phyloP scores from a whole-genome alignment of 1,140 invertebrate genomes.

The Drosophila ficusphila region DNA sequence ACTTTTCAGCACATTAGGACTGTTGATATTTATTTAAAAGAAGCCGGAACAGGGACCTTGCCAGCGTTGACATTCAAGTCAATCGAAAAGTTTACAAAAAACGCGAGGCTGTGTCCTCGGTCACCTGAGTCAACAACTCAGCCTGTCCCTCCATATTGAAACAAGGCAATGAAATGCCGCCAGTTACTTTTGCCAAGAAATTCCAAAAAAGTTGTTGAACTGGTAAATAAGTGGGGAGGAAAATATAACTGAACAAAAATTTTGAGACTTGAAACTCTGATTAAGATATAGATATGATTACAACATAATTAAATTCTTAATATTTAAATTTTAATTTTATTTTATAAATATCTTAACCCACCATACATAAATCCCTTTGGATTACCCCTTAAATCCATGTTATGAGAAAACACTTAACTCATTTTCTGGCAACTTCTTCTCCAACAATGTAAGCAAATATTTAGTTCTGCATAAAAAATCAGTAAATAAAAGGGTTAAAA shows the following conservation, averaged over 20 bases:
- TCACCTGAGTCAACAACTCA: slow-evolving; percentile 35
- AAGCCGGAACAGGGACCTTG: background rate
- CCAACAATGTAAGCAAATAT: background rate
- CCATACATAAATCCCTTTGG: too few relatives aligned
- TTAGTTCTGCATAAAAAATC: background rate
- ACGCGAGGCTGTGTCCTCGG: slow-evolving; percentile 12
- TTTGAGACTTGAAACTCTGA: background rate
- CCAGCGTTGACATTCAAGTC: slow-evolving; percentile 40
- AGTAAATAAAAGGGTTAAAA: background rate
- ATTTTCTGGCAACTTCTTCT: too few relatives aligned
- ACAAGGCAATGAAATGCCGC: slow-evolving; percentile 29
- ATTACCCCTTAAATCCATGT: too few relatives aligned
- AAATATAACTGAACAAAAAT: background rate
- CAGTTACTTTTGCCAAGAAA: slow-evolving; percentile 37
- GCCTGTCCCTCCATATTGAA: slow-evolving; percentile 9
- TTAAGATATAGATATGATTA: too few relatives aligned
- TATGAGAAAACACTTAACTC: too few relatives aligned
- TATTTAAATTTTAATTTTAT: too few relatives aligned
- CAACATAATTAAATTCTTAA: too few relatives aligned
- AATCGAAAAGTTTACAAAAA: slow-evolving; percentile 44
- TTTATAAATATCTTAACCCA: too few relatives aligned
- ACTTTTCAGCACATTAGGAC: slow-evolving; percentile 38
- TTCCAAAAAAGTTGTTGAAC: slow-evolving; percentile 41
- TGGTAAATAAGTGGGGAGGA: slow-evolving; percentile 1
- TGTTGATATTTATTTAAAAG: slow-evolving; percentile 41